phyloP scores from a whole-genome alignment of 2,113 vertebrate species.

The Paracanthobrama guichenoti region DNA sequence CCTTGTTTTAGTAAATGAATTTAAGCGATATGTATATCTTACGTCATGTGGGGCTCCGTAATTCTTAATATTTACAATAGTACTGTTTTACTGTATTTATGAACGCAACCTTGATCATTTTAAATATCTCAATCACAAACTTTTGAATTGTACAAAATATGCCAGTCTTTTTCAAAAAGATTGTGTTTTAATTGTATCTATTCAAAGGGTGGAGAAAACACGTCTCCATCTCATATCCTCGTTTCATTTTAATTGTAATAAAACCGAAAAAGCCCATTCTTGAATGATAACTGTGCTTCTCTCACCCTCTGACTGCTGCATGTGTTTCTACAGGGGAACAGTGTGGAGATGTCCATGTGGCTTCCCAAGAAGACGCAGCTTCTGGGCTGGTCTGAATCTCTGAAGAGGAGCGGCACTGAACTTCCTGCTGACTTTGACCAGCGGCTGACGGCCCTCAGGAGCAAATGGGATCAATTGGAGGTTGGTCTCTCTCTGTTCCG shows the following conservation, averaged over 20 bases:
- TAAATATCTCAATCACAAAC: neutral
- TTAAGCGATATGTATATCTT: too few species aligned
- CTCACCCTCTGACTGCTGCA: neutral
- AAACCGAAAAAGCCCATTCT: neutral
- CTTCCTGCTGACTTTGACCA: slow-evolving; percentile 85
- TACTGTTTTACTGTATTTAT: neutral
- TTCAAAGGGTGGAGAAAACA: neutral
- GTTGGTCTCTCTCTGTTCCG: slow-evolving; percentile 68
- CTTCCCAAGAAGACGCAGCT: slow-evolving; percentile 84
- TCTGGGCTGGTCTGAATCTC: slow-evolving; percentile 85
- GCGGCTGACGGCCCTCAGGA: slow-evolving; percentile 87
- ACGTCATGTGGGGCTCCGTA: too few species aligned
- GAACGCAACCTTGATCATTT: neutral
- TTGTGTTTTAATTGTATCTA: neutral
- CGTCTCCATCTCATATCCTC: neutral
- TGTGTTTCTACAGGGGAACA: slow-evolving; percentile 80
- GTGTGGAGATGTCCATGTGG: slow-evolving; percentile 89
- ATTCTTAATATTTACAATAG: too few species aligned
- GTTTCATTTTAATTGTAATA: neutral
- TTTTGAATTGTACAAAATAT: neutral
- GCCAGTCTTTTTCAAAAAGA: neutral
- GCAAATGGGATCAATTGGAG: slow-evolving; percentile 93
- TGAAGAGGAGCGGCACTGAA: slow-evolving; percentile 84
- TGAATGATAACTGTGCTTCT: neutral
- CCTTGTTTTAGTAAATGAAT: too few species aligned